Conservation (phyloP, 1,140 invertebrate species). For the Wiebesia pumilae region DNA sequence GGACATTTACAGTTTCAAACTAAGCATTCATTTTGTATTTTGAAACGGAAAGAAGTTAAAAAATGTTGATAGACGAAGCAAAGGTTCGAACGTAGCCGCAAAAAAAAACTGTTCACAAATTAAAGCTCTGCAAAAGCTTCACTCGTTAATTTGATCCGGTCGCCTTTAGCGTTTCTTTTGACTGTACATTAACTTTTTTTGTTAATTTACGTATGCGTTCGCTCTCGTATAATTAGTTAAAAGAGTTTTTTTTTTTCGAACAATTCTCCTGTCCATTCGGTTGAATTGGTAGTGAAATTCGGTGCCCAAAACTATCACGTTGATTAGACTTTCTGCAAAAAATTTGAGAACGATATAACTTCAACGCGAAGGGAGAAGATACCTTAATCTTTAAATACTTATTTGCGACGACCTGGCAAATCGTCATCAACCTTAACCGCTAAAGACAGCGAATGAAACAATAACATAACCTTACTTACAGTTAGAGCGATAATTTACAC, state of each 20-base stretch:
- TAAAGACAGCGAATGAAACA: no score
- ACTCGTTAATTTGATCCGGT: neutral
- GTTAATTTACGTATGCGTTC: neutral
- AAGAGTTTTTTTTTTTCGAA: no score
- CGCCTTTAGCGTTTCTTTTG: neutral
- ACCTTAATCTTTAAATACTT: no score
- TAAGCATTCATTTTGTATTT: neutral
- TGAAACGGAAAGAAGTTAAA: neutral
- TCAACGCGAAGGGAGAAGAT: no score
- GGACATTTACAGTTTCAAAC: no score
- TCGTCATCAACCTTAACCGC: no score
- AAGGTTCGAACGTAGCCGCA: neutral
- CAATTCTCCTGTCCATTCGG: no score
- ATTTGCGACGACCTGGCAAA: no score
- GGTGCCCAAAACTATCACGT: neutral
- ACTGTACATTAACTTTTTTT: neutral
- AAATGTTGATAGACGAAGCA: neutral
- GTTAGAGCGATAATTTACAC: no score
- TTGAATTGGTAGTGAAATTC: neutral
- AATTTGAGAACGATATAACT: neutral
- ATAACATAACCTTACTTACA: no score
- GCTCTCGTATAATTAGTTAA: no score
- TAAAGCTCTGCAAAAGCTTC: neutral
- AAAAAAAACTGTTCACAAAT: neutral
- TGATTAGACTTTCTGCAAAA: neutral